Evolutionary conservation across 2,888 invertebrate species (phyloP).

Genomic region (Sesamia inferens): DNA sequence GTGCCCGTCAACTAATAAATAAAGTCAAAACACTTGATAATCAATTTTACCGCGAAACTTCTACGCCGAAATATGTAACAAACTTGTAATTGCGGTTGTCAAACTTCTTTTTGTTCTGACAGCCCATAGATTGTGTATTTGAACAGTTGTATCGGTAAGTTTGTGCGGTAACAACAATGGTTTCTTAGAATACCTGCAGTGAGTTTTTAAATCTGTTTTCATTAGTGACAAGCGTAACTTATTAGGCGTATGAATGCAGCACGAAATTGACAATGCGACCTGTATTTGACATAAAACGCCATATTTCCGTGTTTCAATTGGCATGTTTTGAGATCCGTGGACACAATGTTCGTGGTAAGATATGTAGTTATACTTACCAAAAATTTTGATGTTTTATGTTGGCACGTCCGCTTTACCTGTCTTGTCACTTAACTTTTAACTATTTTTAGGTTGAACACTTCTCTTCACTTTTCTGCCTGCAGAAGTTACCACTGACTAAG

Average conservation of each 20-base stretch:
- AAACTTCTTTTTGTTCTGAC: constrained; percentile 15
- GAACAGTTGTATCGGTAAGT: constrained; percentile 55
- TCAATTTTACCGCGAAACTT: constrained; percentile 83
- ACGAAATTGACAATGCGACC: constrained; percentile 59
- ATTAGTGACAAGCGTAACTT: constrained; percentile 76
- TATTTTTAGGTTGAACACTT: no score
- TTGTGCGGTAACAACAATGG: constrained; percentile 63
- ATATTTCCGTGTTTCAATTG: constrained; percentile 56
- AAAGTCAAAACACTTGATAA: constrained; percentile 77
- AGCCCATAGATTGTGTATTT: constrained; percentile 16
- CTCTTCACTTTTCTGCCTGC: no score
- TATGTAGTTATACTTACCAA: background rate
- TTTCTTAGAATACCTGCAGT: constrained; percentile 76
- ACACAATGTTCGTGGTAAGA: background rate
- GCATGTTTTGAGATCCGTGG: constrained; percentile 27
- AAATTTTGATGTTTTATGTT: background rate
- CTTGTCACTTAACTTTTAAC: no score
- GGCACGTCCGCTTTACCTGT: no score
- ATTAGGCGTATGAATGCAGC: constrained; percentile 74
- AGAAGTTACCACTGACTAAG: no score
- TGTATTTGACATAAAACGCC: constrained; percentile 52
- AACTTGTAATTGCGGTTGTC: constrained; percentile 53
- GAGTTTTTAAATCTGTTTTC: constrained; percentile 78
- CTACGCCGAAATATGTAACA: constrained; percentile 66
- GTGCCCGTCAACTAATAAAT: constrained; percentile 56